Evolutionary conservation across 2,797 vertebrate species (phyloP).

Genomic region (Thaleichthys pacificus): DNA sequence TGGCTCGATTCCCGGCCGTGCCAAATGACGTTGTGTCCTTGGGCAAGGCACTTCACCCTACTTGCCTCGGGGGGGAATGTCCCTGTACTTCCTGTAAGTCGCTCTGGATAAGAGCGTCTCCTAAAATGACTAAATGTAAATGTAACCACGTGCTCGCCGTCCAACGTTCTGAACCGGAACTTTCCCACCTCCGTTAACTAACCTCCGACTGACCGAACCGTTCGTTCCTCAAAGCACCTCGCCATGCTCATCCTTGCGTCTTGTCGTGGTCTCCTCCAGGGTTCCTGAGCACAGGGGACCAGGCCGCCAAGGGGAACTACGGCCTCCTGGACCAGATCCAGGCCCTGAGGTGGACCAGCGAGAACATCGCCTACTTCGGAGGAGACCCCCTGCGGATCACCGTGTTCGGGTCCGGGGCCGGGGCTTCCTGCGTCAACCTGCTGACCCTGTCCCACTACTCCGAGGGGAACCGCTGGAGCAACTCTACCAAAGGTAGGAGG

Average conservation of each 20-base stretch:
- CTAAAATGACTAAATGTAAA: no score
- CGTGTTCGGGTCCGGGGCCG: slow-evolving; percentile 97
- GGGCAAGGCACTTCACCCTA: no score
- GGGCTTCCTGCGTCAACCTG: slow-evolving; percentile 97
- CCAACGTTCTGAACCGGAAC: no score
- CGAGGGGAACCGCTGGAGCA: slow-evolving; percentile 99
- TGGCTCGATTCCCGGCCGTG: no score
- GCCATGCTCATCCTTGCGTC: background rate
- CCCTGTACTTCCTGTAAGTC: no score
- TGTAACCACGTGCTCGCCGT: no score
- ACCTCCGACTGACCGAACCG: background rate
- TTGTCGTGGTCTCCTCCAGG: slow-evolving; percentile 68
- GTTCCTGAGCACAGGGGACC: slow-evolving; percentile 98
- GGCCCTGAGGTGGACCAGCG: slow-evolving; percentile 97
- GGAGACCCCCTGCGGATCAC: slow-evolving; percentile 98
- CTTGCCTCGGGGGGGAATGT: no score
- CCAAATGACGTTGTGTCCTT: no score
- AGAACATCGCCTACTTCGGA: slow-evolving; percentile 98
- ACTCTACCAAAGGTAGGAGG: slow-evolving; percentile 97
- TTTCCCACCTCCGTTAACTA: no score
- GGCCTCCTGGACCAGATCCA: slow-evolving; percentile 96
- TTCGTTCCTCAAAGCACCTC: background rate
- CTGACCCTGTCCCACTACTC: slow-evolving; percentile 99
- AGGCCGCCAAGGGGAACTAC: slow-evolving; percentile 98
- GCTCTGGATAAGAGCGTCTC: no score